Evolutionary conservation across 1,140 invertebrate species (phyloP).

Genomic region (Lanistes nyassanus): DNA sequence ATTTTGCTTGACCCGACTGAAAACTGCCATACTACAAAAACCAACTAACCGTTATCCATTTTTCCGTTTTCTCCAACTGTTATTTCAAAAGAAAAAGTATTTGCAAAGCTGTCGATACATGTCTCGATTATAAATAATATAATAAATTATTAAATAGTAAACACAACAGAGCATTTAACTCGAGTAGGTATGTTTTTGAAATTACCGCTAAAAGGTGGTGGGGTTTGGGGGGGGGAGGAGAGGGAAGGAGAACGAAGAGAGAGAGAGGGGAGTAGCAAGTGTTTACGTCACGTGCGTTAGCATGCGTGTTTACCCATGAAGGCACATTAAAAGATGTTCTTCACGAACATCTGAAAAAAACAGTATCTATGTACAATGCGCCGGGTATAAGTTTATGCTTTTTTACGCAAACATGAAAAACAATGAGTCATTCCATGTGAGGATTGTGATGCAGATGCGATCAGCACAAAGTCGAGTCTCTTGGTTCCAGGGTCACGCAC

Average conservation of each 20-base stretch:
- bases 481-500: too few species aligned
- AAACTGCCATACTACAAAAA: background rate
- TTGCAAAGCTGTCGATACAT: background rate
- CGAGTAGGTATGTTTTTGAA: background rate
- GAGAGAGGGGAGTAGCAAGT: background rate
- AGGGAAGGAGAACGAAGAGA: background rate
- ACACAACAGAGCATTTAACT: background rate
- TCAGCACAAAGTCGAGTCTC: too few species aligned
- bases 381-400: too few species aligned
- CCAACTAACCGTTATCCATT: background rate
- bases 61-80: background rate
- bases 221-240: too few species aligned
- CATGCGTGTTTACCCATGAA: background rate
- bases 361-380: too few species aligned
- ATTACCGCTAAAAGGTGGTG: background rate
- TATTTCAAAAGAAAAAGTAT: background rate
- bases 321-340: too few species aligned
- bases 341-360: too few species aligned
- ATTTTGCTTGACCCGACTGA: background rate
- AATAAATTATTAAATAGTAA: background rate
- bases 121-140: background rate
- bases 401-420: too few species aligned
- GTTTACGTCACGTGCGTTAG: background rate
- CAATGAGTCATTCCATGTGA: too few species aligned
- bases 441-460: too few species aligned